phyloP scores from a whole-genome alignment of 2,113 vertebrate species.

The Pogonocichla stellata region DNA sequence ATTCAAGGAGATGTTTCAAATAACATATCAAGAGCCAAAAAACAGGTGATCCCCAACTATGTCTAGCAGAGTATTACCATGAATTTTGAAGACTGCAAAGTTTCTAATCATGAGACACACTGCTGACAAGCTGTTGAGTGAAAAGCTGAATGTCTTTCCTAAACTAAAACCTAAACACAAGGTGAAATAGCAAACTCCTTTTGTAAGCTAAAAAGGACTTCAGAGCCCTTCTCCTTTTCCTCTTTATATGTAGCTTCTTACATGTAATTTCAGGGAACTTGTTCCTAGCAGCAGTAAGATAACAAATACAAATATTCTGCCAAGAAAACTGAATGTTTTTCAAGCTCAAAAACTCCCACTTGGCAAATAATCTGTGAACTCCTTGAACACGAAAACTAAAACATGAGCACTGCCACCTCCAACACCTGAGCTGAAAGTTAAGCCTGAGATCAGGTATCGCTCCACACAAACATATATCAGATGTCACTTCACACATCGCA shows the following conservation, averaged over 20 bases:
- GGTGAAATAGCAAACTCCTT: neutral
- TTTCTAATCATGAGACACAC: neutral
- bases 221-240: neutral
- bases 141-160: neutral
- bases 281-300: neutral
- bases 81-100: neutral
- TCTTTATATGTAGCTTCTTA: neutral
- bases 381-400: neutral
- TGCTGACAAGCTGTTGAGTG: neutral
- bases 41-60: neutral
- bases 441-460: neutral
- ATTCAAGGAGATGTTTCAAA: neutral
- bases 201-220: neutral
- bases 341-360: neutral
- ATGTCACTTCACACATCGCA: neutral
- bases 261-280: neutral
- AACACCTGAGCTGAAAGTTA: neutral
- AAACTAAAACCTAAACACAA: neutral
- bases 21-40: neutral
- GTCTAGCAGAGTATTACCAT: neutral
- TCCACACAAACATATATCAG: neutral
- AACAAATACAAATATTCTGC: neutral
- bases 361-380: neutral
- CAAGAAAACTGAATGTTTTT: neutral
- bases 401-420: neutral